These are phyloP conservation scores for Diplolepis rosae DNA, from an alignment of 2,888 invertebrate genomes.

Conservation along the genomic window DNA sequence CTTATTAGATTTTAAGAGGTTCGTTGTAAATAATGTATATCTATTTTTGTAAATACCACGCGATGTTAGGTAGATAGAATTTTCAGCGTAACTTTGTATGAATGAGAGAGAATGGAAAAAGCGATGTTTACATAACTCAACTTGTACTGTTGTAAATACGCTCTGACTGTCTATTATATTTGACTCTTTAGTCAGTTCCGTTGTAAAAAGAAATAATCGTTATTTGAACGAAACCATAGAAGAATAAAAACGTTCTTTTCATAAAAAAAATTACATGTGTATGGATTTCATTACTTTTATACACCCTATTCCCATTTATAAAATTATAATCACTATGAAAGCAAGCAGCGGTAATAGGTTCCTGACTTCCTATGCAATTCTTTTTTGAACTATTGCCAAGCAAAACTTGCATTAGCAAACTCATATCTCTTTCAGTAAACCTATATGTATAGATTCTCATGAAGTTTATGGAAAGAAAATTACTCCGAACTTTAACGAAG, in stretches of 20 bases:
- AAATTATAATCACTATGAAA: slow-evolving; percentile 27
- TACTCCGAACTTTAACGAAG: slow-evolving; percentile 26
- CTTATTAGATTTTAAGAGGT: slow-evolving; percentile 71
- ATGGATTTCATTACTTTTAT: slow-evolving; percentile 19
- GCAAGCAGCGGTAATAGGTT: slow-evolving; percentile 28
- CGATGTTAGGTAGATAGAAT: slow-evolving; percentile 15
- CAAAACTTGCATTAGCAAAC: slow-evolving; percentile 16
- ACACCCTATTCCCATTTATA: slow-evolving; percentile 27
- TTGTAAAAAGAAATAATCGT: slow-evolving; percentile 25
- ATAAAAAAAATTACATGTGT: slow-evolving; percentile 26
- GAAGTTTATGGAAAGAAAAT: slow-evolving; percentile 28
- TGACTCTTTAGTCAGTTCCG: slow-evolving; percentile 24
- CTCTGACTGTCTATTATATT: slow-evolving; percentile 30
- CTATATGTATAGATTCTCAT: neutral
- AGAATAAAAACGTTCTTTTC: slow-evolving; percentile 25
- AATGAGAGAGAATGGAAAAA: neutral
- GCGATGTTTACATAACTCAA: slow-evolving; percentile 20
- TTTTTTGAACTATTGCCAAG: slow-evolving; percentile 26
- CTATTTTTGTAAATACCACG: slow-evolving; percentile 66
- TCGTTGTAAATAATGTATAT: slow-evolving; percentile 71
- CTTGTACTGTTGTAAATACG: slow-evolving; percentile 15
- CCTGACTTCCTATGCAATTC: slow-evolving; percentile 27
- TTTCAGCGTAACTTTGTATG: neutral
- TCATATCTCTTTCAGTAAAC: neutral
- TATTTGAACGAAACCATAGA: slow-evolving; percentile 20